Evolutionary conservation across 2,888 invertebrate species (phyloP).

Genomic region (Diadegma fenestrale): DNA sequence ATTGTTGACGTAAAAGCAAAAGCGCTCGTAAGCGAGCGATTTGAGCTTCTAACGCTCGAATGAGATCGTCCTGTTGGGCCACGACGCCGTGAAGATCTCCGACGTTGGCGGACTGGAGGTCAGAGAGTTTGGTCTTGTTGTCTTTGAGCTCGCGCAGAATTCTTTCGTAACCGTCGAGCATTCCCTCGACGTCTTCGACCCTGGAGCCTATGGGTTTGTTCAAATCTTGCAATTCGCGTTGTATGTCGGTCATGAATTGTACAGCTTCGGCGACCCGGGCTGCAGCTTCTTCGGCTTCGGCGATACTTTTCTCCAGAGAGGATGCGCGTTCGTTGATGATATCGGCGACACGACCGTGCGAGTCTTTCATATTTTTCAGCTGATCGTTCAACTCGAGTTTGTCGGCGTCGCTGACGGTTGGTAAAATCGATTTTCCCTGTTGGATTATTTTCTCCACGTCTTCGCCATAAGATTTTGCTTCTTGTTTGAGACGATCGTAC

Average conservation of each 20-base stretch:
- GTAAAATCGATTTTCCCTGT: conserved; percentile 92
- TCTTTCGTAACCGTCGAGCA: conserved; percentile 91
- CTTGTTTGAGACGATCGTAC: conserved; percentile 92
- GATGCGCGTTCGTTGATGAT: conserved; percentile 92
- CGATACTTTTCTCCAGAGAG: conserved; percentile 91
- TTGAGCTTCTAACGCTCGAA: conserved; percentile 94
- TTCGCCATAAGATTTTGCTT: conserved; percentile 90
- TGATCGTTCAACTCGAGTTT: conserved; percentile 93
- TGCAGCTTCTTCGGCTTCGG: conserved; percentile 93
- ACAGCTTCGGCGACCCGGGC: conserved; percentile 92
- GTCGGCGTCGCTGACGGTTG: conserved; percentile 94
- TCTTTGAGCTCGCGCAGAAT: conserved; percentile 92
- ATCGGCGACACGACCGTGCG: conserved; percentile 90
- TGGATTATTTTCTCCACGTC: conserved; percentile 91
- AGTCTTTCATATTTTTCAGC: conserved; percentile 91
- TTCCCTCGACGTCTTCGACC: conserved; percentile 95
- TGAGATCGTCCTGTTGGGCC: conserved; percentile 94
- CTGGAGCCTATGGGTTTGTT: conserved; percentile 95
- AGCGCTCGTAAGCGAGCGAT: conserved; percentile 92
- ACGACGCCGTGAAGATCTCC: conserved; percentile 93
- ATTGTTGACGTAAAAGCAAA: conserved; percentile 93
- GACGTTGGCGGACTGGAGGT: conserved; percentile 91
- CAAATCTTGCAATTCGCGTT: conserved; percentile 92
- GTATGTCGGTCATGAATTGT: conserved; percentile 92
- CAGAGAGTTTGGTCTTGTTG: conserved; percentile 91